Conservation (phyloP, 2,113 vertebrate genomes). For the Pluvialis apricaria region DNA sequence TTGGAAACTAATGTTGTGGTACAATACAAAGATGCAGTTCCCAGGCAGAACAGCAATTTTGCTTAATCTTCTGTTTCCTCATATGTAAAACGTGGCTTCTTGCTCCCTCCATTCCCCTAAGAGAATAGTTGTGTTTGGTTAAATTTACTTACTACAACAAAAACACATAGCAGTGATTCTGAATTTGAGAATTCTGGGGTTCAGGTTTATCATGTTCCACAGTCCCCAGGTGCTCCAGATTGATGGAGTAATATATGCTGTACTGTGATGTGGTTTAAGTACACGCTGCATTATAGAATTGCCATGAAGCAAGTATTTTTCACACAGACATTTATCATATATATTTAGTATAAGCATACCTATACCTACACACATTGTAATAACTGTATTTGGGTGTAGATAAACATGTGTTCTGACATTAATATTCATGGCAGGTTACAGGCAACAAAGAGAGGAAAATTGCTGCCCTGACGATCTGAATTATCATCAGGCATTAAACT, state of each 20-base stretch:
- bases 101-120: not conserved
- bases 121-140: not conserved
- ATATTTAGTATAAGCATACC: not conserved
- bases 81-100: not conserved
- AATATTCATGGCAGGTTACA: not conserved
- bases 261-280: not conserved
- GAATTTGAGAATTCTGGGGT: not conserved
- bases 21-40: not conserved
- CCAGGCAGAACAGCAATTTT: slow-evolving; percentile 4
- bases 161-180: not conserved
- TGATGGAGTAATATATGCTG: not conserved
- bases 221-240: not conserved
- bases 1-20: not conserved
- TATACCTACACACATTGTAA: not conserved
- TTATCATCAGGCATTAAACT: not conserved
- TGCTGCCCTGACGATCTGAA: not conserved
- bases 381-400: not conserved
- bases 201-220: not conserved
- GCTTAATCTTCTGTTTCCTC: not conserved
- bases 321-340: not conserved
- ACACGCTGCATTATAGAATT: not conserved
- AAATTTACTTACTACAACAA: not conserved
- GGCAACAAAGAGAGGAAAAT: not conserved
- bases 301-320: not conserved
- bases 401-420: not conserved